phyloP scores from a whole-genome alignment of 2,113 vertebrate genomes.

The Callocephalon fimbriatum region DNA sequence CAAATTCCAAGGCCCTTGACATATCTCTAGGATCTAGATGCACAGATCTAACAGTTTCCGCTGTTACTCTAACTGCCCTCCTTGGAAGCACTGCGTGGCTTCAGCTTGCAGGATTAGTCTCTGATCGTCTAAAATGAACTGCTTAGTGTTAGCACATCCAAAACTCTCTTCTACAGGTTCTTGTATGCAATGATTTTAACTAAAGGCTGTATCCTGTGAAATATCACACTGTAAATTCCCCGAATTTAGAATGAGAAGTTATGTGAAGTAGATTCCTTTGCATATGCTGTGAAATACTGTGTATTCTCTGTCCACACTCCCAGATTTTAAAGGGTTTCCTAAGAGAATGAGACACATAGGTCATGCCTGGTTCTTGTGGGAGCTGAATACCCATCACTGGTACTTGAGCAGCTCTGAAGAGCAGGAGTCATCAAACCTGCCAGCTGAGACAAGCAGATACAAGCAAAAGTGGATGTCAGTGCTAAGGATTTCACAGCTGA shows the following conservation, averaged over 20 bases:
- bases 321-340: not conserved
- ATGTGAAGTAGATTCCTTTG: not conserved
- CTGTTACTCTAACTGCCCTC: not conserved
- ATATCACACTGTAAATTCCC: not conserved
- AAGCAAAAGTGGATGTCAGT: not conserved
- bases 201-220: not conserved
- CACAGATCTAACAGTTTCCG: not conserved
- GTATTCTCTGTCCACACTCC: not conserved
- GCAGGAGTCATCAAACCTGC: not conserved
- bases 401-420: not conserved
- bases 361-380: not conserved
- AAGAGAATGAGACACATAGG: not conserved
- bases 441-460: not conserved
- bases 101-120: not conserved
- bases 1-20: not conserved
- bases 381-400: not conserved
- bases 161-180: not conserved
- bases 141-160: not conserved
- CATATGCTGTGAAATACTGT: not conserved
- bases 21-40: not conserved
- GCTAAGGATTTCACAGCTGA: not conserved
- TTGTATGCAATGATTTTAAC: not conserved
- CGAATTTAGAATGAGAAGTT: not conserved
- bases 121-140: not conserved
- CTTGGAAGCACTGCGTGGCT: not conserved